Evolutionary conservation across 1,140 invertebrate species (phyloP), one percentile per base, ranked within the genome.

Genomic region (Phymorhynchus buccinoides): DNA sequence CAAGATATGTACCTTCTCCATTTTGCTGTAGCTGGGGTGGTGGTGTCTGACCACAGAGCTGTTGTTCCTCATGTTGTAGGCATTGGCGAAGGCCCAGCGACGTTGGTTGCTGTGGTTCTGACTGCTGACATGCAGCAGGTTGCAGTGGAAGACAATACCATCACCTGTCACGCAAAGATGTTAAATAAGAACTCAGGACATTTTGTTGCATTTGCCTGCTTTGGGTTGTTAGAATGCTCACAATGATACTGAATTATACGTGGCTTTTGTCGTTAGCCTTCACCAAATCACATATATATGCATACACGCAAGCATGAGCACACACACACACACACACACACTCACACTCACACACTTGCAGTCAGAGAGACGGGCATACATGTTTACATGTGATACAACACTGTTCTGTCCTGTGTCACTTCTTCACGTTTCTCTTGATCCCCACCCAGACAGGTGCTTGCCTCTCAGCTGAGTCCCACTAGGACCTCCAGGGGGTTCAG

Each of bases 31-130:
- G 32, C 85, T 84, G 27, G 91, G 88, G 82, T 90, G 90, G 79
- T 90, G 90, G 73, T 92, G 91, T 73, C 87, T 83, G 16, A 88
- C 87, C 1, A 91, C 84, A 0, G 91, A 90, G 84, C 90, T 87
- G 80, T 92, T 92, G 39, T 37, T 80, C 30, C 83, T 85, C 27
- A 85, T 87, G 81, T 91, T 91, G 87, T 91, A 92, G 27, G 90
- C 83, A 42, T 88, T 81, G 32, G 90, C 84, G 68, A 88, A 90
- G 0, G 88, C 89, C 90, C 91, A 92, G 12, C 91, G 86, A 75
- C 91, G 87, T 18, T 88, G 84, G 1, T 56, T 83, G 44, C 90
- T 91, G 66, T 85, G 77, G 82, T 92, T 92, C 42, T 88, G 87
- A 35, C 86, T 87, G 71, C 90, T 91, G 22, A 80, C 84, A 84